Conservation (phyloP, 2,113 vertebrate species). For the Lagopus leucura region DNA sequence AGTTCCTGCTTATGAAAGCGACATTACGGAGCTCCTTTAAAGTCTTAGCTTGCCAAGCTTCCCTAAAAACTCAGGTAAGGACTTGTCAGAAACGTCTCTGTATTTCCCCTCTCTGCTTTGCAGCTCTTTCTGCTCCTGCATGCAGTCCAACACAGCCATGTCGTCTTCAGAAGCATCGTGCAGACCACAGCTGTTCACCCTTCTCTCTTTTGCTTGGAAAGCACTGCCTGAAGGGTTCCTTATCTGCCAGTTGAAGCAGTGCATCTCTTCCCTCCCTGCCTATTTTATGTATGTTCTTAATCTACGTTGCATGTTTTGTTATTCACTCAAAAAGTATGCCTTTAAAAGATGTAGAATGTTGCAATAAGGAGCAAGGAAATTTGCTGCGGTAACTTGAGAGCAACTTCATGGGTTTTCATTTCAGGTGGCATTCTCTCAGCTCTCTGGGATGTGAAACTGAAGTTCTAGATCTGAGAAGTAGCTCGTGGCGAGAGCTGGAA, state of each 20-base stretch:
- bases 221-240: background rate
- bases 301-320: background rate
- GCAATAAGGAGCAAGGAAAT: background rate
- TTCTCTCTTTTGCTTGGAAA: background rate
- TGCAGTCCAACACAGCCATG: background rate
- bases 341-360: background rate
- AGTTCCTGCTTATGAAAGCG: constrained; percentile 11
- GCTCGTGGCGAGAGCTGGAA: constrained; percentile 10
- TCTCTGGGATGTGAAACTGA: background rate
- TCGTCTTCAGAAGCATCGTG: fast-evolving
- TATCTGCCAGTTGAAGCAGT: fast-evolving
- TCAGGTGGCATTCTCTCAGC: background rate
- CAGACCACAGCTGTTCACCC: background rate
- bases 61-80: constrained; percentile 66
- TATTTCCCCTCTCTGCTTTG: background rate
- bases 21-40: background rate
- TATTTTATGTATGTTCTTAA: background rate
- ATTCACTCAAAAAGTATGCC: background rate
- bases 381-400: background rate
- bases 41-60: constrained; percentile 30
- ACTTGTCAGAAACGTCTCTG: background rate
- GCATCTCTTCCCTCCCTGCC: background rate
- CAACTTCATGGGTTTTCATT: background rate
- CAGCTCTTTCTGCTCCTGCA: background rate
- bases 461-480: background rate